Evolutionary conservation across 1,140 invertebrate genomes (phyloP).

Genomic region (Popillia japonica): DNA sequence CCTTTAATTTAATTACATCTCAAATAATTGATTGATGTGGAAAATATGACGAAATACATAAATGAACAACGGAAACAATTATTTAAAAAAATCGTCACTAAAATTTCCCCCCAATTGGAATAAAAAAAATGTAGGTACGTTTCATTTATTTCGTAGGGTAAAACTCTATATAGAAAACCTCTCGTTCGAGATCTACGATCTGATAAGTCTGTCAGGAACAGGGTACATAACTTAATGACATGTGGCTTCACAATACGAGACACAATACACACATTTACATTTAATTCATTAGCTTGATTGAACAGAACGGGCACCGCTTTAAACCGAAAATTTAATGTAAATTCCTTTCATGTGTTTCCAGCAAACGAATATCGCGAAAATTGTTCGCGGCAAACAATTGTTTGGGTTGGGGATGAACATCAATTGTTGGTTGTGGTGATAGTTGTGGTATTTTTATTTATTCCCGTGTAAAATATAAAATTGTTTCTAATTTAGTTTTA

Average conservation of each 20-base stretch:
- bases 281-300: conserved; percentile 38
- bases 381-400: conserved; percentile 1
- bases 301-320: neutral
- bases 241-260: conserved; percentile 27
- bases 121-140: too few species aligned
- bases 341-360: neutral
- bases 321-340: conserved; percentile 33
- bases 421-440: neutral
- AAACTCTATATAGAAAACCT: neutral
- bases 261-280: conserved; percentile 32
- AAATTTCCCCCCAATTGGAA: too few species aligned
- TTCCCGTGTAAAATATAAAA: too few species aligned
- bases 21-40: too few species aligned
- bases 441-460: neutral
- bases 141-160: too few species aligned
- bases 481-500: too few species aligned
- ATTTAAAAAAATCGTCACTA: too few species aligned
- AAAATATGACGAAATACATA: too few species aligned
- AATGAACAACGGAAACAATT: too few species aligned
- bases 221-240: conserved; percentile 36
- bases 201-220: conserved; percentile 27
- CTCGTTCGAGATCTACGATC: neutral
- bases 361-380: conserved; percentile 3
- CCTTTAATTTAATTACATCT: too few species aligned
- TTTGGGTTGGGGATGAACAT: conserved; percentile 15